Percentiles rank a stretch among this genome's conserved stretches.
Evolutionary conservation across 2,888 invertebrate species (phyloP).

Genomic region (Thereva nobilitata): DNA sequence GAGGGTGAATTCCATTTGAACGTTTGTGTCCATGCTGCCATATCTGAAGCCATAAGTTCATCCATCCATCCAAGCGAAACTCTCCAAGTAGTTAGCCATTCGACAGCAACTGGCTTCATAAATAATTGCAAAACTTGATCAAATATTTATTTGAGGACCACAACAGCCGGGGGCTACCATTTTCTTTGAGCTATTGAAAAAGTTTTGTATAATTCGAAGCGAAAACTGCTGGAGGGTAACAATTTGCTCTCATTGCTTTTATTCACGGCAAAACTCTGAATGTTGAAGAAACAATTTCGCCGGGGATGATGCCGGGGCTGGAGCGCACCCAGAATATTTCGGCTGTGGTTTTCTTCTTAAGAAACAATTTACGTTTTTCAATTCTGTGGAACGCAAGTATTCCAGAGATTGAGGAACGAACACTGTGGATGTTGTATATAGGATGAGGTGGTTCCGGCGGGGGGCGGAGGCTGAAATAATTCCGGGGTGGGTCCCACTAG

Average conservation of each 20-base stretch:
- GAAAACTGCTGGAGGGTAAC: conserved; percentile 24
- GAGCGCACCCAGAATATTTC: neutral
- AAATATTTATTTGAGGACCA: conserved; percentile 35
- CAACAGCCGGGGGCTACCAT: conserved; percentile 16
- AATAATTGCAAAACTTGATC: conserved; percentile 34
- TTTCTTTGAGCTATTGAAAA: conserved; percentile 36
- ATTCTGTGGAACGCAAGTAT: no score
- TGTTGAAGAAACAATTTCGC: neutral
- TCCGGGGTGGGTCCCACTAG: no score
- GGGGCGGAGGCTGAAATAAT: no score
- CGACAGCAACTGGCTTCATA: conserved; percentile 24
- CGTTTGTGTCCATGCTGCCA: no score
- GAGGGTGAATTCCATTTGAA: no score
- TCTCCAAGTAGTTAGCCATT: conserved; percentile 23
- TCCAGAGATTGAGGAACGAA: no score
- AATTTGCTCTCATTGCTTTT: conserved; percentile 29
- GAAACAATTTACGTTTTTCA: no score
- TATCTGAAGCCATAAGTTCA: conserved; percentile 5
- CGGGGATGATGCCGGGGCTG: neutral
- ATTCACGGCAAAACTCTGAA: conserved; percentile 9
- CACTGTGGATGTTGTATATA: no score
- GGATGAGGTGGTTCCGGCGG: no score
- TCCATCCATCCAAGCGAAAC: conserved; percentile 12
- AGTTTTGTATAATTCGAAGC: conserved; percentile 31
- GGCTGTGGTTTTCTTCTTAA: no score